Evolutionary conservation across 1,140 invertebrate genomes (phyloP).

Genomic region (Trichogramma pretiosum): DNA sequence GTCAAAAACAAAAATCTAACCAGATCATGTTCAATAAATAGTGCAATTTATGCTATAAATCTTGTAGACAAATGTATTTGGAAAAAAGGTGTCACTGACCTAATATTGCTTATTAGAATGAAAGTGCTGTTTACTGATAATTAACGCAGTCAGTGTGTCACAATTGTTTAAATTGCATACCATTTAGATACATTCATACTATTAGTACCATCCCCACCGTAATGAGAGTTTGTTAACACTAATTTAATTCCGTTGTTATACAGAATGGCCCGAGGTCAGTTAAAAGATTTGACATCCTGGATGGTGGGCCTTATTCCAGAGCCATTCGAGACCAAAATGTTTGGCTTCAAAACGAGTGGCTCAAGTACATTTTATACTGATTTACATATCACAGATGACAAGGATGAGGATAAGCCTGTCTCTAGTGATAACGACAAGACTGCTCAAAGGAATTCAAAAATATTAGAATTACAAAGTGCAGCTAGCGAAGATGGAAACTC

Average conservation of each 20-base stretch:
- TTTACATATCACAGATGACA: conserved; percentile 21
- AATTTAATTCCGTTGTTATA: conserved; percentile 6
- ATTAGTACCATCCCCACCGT: neutral
- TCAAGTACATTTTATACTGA: conserved; percentile 41
- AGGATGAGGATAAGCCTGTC: conserved; percentile 10
- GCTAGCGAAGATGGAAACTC: conserved; percentile 37
- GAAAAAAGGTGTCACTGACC: conserved; percentile 10
- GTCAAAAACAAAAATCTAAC: no score
- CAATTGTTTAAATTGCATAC: conserved; percentile 6
- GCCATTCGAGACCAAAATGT: conserved; percentile 40
- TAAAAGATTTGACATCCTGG: conserved; percentile 38
- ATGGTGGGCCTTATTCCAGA: conserved; percentile 33
- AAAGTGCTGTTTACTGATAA: conserved; percentile 5
- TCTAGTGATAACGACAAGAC: conserved; percentile 14
- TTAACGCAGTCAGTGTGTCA: neutral
- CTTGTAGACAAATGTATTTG: no score
- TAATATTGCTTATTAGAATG: neutral
- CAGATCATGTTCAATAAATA: no score
- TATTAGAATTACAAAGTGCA: conserved; percentile 27
- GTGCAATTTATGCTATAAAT: no score
- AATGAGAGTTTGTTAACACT: conserved; percentile 16
- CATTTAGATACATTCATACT: neutral
- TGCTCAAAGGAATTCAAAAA: conserved; percentile 22
- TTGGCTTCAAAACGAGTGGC: conserved; percentile 33
- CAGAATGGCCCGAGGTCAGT: conserved; percentile 41